phyloP scores from a whole-genome alignment of 2,797 vertebrate genomes.

The Hylomyscus alleni region DNA sequence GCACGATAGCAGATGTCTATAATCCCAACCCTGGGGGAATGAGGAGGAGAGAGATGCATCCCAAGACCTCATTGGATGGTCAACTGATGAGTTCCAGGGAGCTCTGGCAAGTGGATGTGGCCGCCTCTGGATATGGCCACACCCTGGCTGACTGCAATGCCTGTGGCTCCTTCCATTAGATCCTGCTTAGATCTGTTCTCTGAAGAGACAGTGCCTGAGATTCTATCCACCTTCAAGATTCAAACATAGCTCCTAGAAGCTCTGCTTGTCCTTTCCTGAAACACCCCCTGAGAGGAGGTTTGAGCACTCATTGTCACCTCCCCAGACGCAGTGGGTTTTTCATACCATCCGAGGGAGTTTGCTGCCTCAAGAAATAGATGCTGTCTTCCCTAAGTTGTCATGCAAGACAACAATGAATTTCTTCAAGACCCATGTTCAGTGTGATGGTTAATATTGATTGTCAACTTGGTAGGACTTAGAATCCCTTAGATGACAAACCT shows the following conservation, averaged over 20 bases:
- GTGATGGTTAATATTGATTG: background rate
- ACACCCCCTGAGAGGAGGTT: background rate
- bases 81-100: background rate
- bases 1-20: background rate
- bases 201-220: constrained; percentile 7
- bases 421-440: background rate
- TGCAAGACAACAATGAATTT: background rate
- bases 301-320: background rate
- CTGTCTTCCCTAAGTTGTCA: background rate
- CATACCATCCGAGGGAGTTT: background rate
- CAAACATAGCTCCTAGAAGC: background rate
- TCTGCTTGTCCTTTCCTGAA: background rate
- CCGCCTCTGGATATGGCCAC: constrained; percentile 16
- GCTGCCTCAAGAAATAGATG: background rate
- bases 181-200: background rate
- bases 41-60: background rate
- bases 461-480: background rate
- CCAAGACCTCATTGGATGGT: too few species aligned
- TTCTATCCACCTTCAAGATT: background rate
- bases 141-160: background rate
- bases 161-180: background rate
- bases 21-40: background rate
- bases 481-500: background rate
- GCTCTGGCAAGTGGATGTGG: too few species aligned
- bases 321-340: background rate